Base-by-base conservation (phyloP, 2,797 vertebrate genomes). In the Sebastes kiyomatsui region DNA sequence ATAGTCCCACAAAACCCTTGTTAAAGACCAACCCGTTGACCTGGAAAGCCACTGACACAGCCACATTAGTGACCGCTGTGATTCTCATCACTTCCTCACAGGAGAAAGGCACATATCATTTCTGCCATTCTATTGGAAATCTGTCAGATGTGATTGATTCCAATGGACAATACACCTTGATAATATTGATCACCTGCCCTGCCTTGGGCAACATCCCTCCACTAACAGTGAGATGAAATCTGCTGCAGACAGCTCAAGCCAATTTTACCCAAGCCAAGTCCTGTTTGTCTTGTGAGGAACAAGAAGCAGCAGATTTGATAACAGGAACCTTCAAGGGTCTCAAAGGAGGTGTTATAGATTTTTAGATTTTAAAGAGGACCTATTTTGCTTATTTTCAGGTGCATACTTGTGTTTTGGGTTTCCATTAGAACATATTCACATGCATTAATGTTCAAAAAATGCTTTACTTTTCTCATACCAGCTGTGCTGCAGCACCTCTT, bases 141-240 rank as follows among this genome's bases (percentile, higher is more conserved):
- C 84, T 14, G 79, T 94, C 93, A 89, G 69, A 71, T 80, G 82
- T 91, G 92, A 93, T 93, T 93, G 94, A 93, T 93, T 93, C 83
- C 74, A 90, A 91, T 88, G 92, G 92, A 87, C 90, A 93, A 93
- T 92, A 84, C 90, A 89, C 91, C 85, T 90, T 93, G 89, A 94
- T 93, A 91, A 90, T 92, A 92, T 92, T 80, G 94, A 94, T 91
- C 87, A 84, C 46, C 87, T 83, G 79, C 83, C 66, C 68, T 58
- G 88, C 88, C 87, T 70, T 54, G 75, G 86, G 88, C 88, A 87
- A 86, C 87, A 79, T 85, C 75, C 81, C 62, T 85, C 79, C 81
- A 89, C 89, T 88, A 88, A 90, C 85, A n/a, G 87, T 88, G 88
- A 90, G 87, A 90, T 84, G 87, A 89, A 88, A 92, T 92, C 88